Percentiles rank a stretch among this genome's conserved stretches.
Evolutionary conservation across 2,113 vertebrate genomes (phyloP).

Genomic region (Callaeas wilsoni): DNA sequence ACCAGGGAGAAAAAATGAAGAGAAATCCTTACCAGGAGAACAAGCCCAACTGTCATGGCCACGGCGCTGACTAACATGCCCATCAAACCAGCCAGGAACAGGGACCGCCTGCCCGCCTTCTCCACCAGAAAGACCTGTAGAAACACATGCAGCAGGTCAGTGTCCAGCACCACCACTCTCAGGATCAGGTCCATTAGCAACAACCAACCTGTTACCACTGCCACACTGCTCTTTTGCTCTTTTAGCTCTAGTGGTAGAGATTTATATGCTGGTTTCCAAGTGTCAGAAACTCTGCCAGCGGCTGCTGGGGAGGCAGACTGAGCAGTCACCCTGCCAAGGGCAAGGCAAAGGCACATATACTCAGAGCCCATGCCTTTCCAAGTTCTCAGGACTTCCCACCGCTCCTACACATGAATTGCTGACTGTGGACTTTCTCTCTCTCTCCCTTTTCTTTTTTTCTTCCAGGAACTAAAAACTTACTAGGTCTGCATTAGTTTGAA

Average conservation of each 20-base stretch:
- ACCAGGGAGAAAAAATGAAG: background rate
- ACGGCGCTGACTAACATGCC: slow-evolving; percentile 88
- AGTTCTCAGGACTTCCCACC: background rate
- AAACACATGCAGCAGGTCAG: background rate
- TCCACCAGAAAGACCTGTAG: slow-evolving; percentile 88
- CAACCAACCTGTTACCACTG: background rate
- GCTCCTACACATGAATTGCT: background rate
- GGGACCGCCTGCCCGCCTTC: slow-evolving; percentile 82
- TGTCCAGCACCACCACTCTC: background rate
- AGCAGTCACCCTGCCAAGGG: background rate
- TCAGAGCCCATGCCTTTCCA: background rate
- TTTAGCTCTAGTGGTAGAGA: background rate
- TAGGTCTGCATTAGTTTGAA: background rate
- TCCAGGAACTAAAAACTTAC: background rate
- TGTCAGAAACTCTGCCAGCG: background rate
- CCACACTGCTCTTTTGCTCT: background rate
- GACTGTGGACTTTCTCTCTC: background rate
- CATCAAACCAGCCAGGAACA: slow-evolving; percentile 81
- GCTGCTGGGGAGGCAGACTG: background rate
- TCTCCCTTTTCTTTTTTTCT: background rate
- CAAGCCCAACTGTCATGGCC: slow-evolving; percentile 87
- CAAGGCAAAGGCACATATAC: background rate
- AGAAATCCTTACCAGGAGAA: slow-evolving; percentile 78
- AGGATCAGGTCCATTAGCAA: background rate
- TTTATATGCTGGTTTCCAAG: background rate